Percentiles rank a stretch among this genome's conserved stretches.
These are phyloP conservation scores for Cephalopachus bancanus DNA, from an alignment of 2,797 vertebrate species.

Conservation along the genomic window DNA sequence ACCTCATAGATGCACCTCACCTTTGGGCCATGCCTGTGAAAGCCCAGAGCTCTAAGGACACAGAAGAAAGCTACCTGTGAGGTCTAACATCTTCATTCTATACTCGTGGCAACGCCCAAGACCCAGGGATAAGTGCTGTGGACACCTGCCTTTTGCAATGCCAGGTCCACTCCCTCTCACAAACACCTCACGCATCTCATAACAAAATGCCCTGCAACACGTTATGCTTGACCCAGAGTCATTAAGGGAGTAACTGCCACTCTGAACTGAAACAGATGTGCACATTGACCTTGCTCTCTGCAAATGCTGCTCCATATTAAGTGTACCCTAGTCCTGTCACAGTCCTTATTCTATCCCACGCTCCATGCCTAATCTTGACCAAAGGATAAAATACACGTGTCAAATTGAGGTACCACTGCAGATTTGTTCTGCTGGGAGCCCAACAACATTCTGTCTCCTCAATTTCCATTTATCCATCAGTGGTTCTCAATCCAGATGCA, in stretches of 20 bases:
- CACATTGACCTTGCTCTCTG: slow-evolving; percentile 32
- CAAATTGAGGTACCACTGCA: background rate
- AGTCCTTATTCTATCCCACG: background rate
- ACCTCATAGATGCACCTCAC: background rate
- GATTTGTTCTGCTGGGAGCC: background rate
- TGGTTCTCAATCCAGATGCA: background rate
- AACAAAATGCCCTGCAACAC: background rate
- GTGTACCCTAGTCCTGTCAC: background rate
- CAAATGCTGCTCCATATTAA: background rate
- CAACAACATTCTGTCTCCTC: background rate
- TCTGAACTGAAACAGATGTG: slow-evolving; percentile 20
- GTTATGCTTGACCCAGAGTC: background rate
- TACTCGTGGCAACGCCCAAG: background rate
- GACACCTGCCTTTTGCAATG: background rate
- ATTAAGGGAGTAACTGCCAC: background rate
- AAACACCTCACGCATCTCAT: background rate
- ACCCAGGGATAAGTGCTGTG: background rate
- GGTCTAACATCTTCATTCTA: background rate
- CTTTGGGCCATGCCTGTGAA: background rate
- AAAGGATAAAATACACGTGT: background rate
- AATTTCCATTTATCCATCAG: background rate
- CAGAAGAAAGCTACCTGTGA: background rate
- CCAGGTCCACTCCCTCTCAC: background rate
- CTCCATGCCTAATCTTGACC: background rate
- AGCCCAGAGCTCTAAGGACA: background rate